phyloP scores from a whole-genome alignment of 2,888 invertebrate genomes.

The Diarsia brunnea region DNA sequence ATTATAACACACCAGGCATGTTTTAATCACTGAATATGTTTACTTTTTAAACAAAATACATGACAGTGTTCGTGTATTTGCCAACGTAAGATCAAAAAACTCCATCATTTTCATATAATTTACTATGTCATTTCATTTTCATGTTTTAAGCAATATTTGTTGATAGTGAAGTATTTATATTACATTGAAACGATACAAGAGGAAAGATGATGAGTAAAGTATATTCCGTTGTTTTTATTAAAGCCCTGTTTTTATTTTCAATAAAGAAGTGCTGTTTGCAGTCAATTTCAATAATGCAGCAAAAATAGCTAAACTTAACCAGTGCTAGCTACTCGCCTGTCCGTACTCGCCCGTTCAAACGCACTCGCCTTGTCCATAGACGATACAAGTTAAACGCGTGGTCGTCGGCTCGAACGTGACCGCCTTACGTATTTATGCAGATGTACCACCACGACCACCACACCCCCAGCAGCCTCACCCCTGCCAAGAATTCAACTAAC shows the following conservation, averaged over 20 bases:
- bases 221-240: neutral
- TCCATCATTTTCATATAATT: neutral
- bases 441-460: conserved; percentile 72
- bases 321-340: conserved; percentile 39
- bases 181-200: too few species aligned
- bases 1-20: neutral
- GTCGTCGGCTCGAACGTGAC: conserved; percentile 83
- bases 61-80: neutral
- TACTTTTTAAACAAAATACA: neutral
- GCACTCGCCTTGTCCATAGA: conserved; percentile 70
- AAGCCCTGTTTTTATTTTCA: neutral
- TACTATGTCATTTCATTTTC: neutral
- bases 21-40: neutral
- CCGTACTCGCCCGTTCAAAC: conserved; percentile 64
- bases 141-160: neutral
- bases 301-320: neutral
- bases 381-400: conserved; percentile 84
- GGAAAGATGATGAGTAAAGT: too few species aligned
- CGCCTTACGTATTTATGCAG: conserved; percentile 89
- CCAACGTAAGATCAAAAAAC: neutral
- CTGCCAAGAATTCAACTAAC: conserved; percentile 84
- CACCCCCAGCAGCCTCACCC: conserved; percentile 59
- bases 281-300: neutral
- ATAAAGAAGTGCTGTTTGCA: neutral
- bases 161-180: neutral